Base-by-base conservation (phyloP, 2,888 invertebrate species). In the Drosophila hamatofila region DNA sequence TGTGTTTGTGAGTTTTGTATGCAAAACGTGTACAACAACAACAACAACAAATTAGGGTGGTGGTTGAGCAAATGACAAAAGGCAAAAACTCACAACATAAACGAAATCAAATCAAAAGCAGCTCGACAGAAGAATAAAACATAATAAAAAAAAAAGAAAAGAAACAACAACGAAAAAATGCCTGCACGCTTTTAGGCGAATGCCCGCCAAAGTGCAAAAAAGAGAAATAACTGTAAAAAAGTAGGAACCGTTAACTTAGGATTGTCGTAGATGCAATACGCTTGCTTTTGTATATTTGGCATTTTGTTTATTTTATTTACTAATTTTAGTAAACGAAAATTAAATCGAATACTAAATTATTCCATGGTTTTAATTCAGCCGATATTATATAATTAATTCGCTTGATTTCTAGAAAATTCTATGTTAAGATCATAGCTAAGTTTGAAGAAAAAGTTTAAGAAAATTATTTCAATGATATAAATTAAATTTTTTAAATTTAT, bases 171-270 rank as follows among this genome's bases (percentile, higher is more conserved):
- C 12, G 7, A 62, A 81, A 68, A 79, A 75, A 69, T 41, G 33
- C 44, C 64, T 54, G 89, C 78, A 63, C 74, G 83, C 90, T 90
- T 90, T 90, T 90, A 78, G 89, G 89, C 80, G 75, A 75, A 66
- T 75, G 72, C 58, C 58, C 70, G 57, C 63, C 65, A 77, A 76
- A 72, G 72, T 70, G 67, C 65, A 75, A 75, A 71, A 66, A 76
- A 75, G 70, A 64, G 14, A 71, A 59, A 57, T 2, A 42, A 8
- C 25, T 39, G 18, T 44, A 65, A 33, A 77, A 60, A 46, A 57
- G 39, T 33, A 6, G 25, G 6, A 42, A 23, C 12, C 16, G n/a
- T 35, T 44, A n/a, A 4, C 23, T 44, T 25, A 7, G 23, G 0
- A 25, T 12, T n/a, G 41, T 11, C 16, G 27, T 9, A 30, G 4